Conservation (phyloP, 2,113 vertebrate species). For the Zosterops borbonicus region DNA sequence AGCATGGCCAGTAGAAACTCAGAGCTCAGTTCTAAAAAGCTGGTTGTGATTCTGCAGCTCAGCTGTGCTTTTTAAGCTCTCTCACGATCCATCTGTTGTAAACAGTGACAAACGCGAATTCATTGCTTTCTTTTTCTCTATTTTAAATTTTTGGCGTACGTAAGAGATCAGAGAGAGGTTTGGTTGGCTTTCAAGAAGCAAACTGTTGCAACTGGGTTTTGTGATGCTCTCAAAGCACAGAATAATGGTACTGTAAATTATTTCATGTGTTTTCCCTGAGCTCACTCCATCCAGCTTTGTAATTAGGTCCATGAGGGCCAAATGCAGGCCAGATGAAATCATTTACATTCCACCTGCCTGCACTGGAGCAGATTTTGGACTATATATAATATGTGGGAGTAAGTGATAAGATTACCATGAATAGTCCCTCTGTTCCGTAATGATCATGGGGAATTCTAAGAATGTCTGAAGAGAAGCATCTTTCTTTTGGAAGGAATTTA, state of each 20-base stretch:
- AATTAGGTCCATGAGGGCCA: not conserved
- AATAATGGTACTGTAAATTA: not conserved
- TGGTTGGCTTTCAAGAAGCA: not conserved
- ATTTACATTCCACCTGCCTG: slow-evolving; percentile 37
- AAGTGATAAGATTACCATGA: not conserved
- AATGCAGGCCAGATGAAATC: slow-evolving; percentile 18
- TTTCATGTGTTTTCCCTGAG: not conserved
- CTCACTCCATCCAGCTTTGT: not conserved
- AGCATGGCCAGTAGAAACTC: not conserved
- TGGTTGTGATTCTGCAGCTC: not conserved
- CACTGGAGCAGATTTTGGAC: not conserved
- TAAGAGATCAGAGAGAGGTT: not conserved
- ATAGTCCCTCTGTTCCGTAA: slow-evolving; percentile 6
- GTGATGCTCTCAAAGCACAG: not conserved
- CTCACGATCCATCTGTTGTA: not conserved
- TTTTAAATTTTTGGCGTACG: not conserved
- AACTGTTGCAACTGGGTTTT: not conserved
- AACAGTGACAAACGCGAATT: not conserved
- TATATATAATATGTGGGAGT: not conserved
- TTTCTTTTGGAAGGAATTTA: slow-evolving; percentile 11
- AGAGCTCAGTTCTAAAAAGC: not conserved
- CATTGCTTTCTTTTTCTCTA: not conserved
- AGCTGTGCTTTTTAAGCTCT: not conserved
- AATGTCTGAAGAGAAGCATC: not conserved
- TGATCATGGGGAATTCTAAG: not conserved